Conservation (phyloP, 2,888 invertebrate species). For the Diogma glabrata region DNA sequence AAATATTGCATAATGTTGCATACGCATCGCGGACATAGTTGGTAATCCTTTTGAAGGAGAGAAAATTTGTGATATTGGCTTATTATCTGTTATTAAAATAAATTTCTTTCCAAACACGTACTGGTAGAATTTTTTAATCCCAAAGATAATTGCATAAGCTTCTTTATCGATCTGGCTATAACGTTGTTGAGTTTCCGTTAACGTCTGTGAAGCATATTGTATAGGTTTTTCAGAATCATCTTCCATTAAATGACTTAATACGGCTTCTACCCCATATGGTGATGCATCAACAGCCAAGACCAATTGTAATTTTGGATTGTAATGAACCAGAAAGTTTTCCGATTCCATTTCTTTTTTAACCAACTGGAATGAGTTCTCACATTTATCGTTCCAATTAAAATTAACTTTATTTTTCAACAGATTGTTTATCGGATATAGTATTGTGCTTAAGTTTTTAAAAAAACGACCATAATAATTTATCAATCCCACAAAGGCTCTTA, state of each 20-base stretch:
- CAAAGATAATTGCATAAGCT: conserved; percentile 29
- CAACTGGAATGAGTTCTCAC: conserved; percentile 22
- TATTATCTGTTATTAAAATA: conserved; percentile 28
- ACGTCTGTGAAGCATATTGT: conserved; percentile 27
- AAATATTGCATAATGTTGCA: conserved; percentile 3
- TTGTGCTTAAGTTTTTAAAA: conserved; percentile 23
- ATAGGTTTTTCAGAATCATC: conserved; percentile 30
- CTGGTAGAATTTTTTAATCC: conserved; percentile 29
- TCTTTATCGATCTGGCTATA: conserved; percentile 24
- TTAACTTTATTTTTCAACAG: conserved; percentile 20
- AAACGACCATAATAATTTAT: conserved; percentile 28
- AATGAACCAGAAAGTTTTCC: conserved; percentile 21
- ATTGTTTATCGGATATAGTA: conserved; percentile 24
- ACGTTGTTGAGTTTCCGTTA: conserved; percentile 22
- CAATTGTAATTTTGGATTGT: conserved; percentile 22
- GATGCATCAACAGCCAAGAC: conserved; percentile 24
- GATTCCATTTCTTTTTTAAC: conserved; percentile 23
- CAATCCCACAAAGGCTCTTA: conserved; percentile 24
- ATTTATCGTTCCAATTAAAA: conserved; percentile 22
- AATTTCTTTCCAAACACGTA: conserved; percentile 31
- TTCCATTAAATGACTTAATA: conserved; percentile 25
- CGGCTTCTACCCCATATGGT: conserved; percentile 24
- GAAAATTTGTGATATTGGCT: conserved; percentile 25
- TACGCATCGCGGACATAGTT: conserved; percentile 23
- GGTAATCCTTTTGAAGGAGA: conserved; percentile 23